Conservation (phyloP, 64 coral and sea anemone species). For the Stichodactyla mertensii region DNA sequence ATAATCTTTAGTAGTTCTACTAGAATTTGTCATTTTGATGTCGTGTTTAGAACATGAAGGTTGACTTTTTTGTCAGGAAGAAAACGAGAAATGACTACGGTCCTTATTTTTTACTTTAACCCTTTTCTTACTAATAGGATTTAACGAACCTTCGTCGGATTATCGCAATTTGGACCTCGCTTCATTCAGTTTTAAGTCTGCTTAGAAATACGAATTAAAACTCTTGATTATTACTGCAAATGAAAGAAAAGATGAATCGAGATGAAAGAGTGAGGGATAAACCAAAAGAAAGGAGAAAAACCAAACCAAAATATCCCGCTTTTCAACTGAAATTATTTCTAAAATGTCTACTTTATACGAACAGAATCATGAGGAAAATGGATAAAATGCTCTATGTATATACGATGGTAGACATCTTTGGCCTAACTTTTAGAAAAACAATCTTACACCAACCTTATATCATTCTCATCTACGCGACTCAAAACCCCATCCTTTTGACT, state of each 20-base stretch:
- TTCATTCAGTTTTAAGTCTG: conserved; percentile 2
- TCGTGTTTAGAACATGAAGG: neutral
- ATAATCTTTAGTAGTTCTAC: neutral
- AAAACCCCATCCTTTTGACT: neutral
- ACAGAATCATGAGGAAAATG: neutral
- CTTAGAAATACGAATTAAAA: conserved; percentile 1
- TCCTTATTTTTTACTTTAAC: neutral
- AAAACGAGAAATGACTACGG: neutral
- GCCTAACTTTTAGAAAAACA: neutral
- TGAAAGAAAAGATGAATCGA: neutral
- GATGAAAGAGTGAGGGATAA: neutral
- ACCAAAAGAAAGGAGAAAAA: neutral
- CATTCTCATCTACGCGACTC: neutral
- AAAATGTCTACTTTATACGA: neutral
- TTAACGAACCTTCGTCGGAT: neutral
- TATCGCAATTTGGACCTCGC: neutral
- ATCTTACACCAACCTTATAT: neutral
- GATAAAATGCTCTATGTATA: neutral
- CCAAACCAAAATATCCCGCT: neutral
- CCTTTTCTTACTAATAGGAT: conserved; percentile 2
- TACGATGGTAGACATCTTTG: neutral
- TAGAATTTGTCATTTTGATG: neutral
- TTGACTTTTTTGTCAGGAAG: neutral
- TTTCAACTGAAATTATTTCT: neutral
- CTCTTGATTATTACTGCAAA: neutral